Evolutionary conservation across 2,797 vertebrate species (phyloP), one percentile per base, ranked within the genome.

Genomic region (Brachymystax lenok): DNA sequence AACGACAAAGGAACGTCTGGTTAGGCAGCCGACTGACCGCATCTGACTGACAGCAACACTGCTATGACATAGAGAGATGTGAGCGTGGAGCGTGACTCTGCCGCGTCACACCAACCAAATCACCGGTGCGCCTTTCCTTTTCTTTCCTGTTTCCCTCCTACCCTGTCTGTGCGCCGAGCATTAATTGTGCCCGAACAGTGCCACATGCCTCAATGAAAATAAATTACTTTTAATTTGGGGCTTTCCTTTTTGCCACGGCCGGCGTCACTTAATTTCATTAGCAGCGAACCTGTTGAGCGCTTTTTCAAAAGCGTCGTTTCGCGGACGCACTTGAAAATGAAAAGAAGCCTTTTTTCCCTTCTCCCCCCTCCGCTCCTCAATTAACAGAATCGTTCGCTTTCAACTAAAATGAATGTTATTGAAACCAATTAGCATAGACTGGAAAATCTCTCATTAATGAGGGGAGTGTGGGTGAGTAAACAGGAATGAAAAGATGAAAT

Each of bases 371-470:
- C 93, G 94, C 95, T 97, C 95, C 96, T 96, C 97, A 98, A 98
- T 98, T 98, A 98, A 98, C 95, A 92, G 97, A 96, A 99, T 97
- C 96, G 86, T 94, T 97, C 95, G 96, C 97, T 98, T 98, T 99
- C 96, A 98, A 97, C 96, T 93, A 96, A 97, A 98, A 99, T 98
- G 96, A 98, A 98, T 97, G 97, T 99, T 98, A 99, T 98, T 99
- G 97, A 99, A 98, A 99, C 96, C 98, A 99, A 99, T 99, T 99
- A 99, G 96, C 96, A 98, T 95, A 94, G 97, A 97, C 96, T 98
- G 98, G 97, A 97, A 98, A 97, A 98, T 96, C 96, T 98, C 96
- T 96, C 97, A 90, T 98, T 99, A 99, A 98, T 95, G 97, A 99
- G 97, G 96, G 97, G 96, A 97, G 96, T 96, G 97, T 96, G 97